Evolutionary conservation across 2,888 invertebrate genomes (phyloP), one percentile per base, ranked within the genome.

Genomic region (Noctuana brunneofusca): DNA sequence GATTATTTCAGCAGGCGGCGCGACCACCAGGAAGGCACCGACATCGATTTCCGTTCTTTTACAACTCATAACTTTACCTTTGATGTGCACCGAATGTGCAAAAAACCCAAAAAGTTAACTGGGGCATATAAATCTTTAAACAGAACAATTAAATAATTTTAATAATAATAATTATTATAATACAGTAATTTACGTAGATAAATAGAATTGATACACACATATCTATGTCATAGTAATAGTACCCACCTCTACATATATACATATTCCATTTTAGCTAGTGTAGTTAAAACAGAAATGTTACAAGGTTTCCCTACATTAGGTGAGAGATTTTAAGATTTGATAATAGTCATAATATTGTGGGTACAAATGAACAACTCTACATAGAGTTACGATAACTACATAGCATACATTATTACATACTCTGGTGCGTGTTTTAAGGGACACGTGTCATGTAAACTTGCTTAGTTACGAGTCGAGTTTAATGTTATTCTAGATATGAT

Each of bases 361-460:
- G 46, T 46, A 8, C 43, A 56, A 56, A 32, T 24, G 46, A 5
- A 46, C 46, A 46, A 46, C 46, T 22, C 12, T n/a, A 48, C 20
- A 48, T 22, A 41, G 3, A 41, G 16, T 16, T 16, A 41, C n/a
- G n/a, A n/a, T 14, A 16, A 16, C 9, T 14, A 49, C 14, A 46
- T 46, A 46, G 18, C 20, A 12, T 46, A 46, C 20, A 20, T 20
- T 12, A 20, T 46, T 11, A 46, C 12, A 46, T 22, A 22, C 20
- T 35, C 35, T 18, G n/a, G 27, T 22, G 46, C 56, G 12, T 57
- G 56, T 63, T 50, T 43, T 43, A 50, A 48, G 32, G 56, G 50
- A 56, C 56, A 63, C 50, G 41, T 63, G 63, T 43, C 55, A 50
- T 56, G 56, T 50, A 55, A 20, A 50, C 50, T 54, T 32, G 59